A percentile compares a stretch with the other conserved stretches of the same genome.
These are phyloP conservation scores for Hoplodrina ambigua DNA, from an alignment of 2,888 invertebrate genomes.

Conservation along the genomic window DNA sequence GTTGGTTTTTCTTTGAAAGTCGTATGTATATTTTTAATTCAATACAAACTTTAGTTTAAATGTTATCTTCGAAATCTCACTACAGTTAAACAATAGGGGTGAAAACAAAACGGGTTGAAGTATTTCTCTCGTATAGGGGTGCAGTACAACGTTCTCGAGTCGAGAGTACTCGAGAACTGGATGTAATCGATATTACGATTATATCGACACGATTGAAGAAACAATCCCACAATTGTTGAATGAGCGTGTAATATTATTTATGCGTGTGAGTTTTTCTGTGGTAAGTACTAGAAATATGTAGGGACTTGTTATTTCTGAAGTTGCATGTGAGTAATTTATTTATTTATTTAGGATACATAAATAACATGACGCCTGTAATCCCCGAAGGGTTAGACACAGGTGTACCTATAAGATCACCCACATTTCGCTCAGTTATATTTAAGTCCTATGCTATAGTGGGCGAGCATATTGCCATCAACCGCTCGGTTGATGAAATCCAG, in stretches of 20 bases:
- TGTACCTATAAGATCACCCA: no score
- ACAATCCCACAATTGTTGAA: slow-evolving; percentile 49
- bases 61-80: slow-evolving; percentile 56
- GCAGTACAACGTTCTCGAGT: slow-evolving; percentile 51
- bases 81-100: slow-evolving; percentile 51
- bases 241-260: slow-evolving; percentile 46
- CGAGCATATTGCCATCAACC: no score
- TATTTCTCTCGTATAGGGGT: slow-evolving; percentile 39
- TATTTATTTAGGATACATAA: no score
- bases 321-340: slow-evolving; percentile 6
- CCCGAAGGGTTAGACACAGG: no score
- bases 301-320: slow-evolving; percentile 28
- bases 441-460: no score
- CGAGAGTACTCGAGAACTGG: slow-evolving; percentile 67
- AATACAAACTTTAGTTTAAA: slow-evolving; percentile 22
- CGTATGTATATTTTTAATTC: slow-evolving; percentile 5
- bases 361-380: no score
- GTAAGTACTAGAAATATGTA: slow-evolving; percentile 22
- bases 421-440: no score
- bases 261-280: slow-evolving; percentile 50
- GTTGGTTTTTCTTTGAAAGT: neutral
- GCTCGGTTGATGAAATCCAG: no score
- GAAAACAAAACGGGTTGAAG: slow-evolving; percentile 53
- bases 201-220: slow-evolving; percentile 53
- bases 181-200: slow-evolving; percentile 84